Percentiles rank a stretch among this genome's conserved stretches.
These are phyloP conservation scores for Epicampocera succincta DNA, from an alignment of 2,888 invertebrate species.

Conservation along the genomic window DNA sequence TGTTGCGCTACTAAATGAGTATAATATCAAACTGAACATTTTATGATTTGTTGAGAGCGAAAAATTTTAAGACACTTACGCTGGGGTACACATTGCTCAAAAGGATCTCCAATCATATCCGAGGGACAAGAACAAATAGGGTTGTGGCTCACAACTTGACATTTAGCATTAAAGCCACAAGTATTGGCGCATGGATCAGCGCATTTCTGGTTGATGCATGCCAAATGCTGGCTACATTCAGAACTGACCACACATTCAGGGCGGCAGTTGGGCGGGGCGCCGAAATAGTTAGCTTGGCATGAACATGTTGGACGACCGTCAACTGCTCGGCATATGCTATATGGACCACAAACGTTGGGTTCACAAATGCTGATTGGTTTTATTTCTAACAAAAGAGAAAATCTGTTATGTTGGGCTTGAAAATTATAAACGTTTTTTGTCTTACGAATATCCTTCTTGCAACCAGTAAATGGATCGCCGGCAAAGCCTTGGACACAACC, in stretches of 20 bases:
- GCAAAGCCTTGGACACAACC: constrained; percentile 88
- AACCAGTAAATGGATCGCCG: constrained; percentile 92
- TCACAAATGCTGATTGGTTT: constrained; percentile 85
- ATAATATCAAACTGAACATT: too few relatives aligned
- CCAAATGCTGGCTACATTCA: constrained; percentile 88
- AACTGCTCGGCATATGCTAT: constrained; percentile 88
- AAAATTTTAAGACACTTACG: constrained; percentile 74
- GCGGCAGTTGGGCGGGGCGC: constrained; percentile 89
- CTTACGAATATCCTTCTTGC: constrained; percentile 85
- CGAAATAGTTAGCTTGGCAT: constrained; percentile 87
- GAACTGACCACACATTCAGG: constrained; percentile 91
- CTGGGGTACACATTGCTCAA: constrained; percentile 85
- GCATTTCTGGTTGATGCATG: constrained; percentile 90
- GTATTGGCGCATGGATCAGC: constrained; percentile 89
- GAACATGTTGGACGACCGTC: constrained; percentile 90
- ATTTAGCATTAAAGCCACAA: constrained; percentile 89
- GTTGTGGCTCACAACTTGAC: constrained; percentile 90
- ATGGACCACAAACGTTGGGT: constrained; percentile 90
- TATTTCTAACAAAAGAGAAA: constrained; percentile 65
- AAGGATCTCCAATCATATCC: constrained; percentile 89
- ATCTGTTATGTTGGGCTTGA: background rate
- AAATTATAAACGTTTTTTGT: too few relatives aligned
- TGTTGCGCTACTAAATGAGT: too few relatives aligned
- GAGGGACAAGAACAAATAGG: constrained; percentile 89
- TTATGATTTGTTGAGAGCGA: background rate